Evolutionary conservation across 2,888 invertebrate species (phyloP).

Genomic region (Trimorus sp.): DNA sequence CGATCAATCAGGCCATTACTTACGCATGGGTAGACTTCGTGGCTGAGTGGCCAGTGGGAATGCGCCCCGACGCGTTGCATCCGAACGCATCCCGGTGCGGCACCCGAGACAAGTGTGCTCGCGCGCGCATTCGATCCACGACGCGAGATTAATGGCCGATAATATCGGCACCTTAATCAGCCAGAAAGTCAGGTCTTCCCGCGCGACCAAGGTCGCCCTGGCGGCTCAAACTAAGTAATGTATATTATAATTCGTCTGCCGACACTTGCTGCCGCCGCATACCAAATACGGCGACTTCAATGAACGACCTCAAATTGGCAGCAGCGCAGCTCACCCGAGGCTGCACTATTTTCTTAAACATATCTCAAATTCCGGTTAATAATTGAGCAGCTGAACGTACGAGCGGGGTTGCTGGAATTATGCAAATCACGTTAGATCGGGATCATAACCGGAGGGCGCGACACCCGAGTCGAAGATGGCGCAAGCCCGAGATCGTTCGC

Average conservation of each 20-base stretch:
- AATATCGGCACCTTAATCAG: constrained; percentile 71
- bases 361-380: constrained; percentile 81
- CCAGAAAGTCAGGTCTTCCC: constrained; percentile 35
- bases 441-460: constrained; percentile 79
- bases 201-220: constrained; percentile 32
- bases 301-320: constrained; percentile 64
- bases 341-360: constrained; percentile 80
- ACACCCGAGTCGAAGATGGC: constrained; percentile 69
- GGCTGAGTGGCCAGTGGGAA: constrained; percentile 74
- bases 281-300: constrained; percentile 59
- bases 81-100: constrained; percentile 69
- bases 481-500: constrained; percentile 42
- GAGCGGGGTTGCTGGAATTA: constrained; percentile 80
- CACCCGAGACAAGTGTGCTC: constrained; percentile 64
- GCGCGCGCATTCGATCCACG: constrained; percentile 64
- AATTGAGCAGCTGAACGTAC: constrained; percentile 80
- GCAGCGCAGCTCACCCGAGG: constrained; percentile 63
- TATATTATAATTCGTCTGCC: constrained; percentile 57
- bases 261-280: constrained; percentile 56
- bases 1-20: constrained; percentile 75
- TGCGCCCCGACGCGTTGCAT: constrained; percentile 73
- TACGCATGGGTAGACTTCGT: constrained; percentile 72
- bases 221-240: constrained; percentile 44
- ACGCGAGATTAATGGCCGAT: constrained; percentile 72
- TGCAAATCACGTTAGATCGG: constrained; percentile 81